Base-by-base conservation (phyloP, 2,113 vertebrate genomes). In the Athene cunicularia region DNA sequence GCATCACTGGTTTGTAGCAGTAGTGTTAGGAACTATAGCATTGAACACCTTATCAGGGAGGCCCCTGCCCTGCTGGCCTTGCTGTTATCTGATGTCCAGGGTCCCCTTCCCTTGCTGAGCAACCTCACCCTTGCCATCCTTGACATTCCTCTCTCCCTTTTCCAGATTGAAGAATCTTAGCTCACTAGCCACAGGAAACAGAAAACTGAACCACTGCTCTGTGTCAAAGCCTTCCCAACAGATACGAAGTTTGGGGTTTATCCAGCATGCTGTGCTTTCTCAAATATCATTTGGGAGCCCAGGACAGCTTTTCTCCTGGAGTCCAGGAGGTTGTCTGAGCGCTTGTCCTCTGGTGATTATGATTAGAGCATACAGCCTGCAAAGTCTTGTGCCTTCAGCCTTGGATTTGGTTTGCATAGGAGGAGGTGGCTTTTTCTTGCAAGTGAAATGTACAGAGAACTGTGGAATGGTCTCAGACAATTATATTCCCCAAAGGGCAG, bases 31-130 rank as follows among this genome's bases (percentile, higher is more conserved):
- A 60, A 20, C 22, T 22, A 17, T 22, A 52, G 39, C 33, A 49
- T 5, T 52, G 32, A 45, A 45, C 4, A 8, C 20, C 26, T 33
- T 43, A 37, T 2, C 0, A 0, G 4, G 16, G 27, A 73, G 12
- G 12, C 9, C 8, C 2, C 33, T 55, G n/a, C 43, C 14, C 11
- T 68, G 8, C 52, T 76, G 39, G 12, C n/a, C 49, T 73, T 81
- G 2, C 60, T 75, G 32, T 70, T 22, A 16, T 19, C 33, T 86
- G 27, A 49, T 67, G 63, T 27, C 43, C 30, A 39, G 28, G 4
- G 12, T 64, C 7, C 15, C 9, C 12, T 60, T 66, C 33, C 35
- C 27, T 85, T 32, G 22, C 23, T 1, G 6, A 68, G 58, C 67
- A 72, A 23, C 11, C 52, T 39, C 10, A 49, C 14, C 12, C 19